Base-by-base conservation (phyloP, 2,888 invertebrate species). In the Helicoverpa assulta region DNA sequence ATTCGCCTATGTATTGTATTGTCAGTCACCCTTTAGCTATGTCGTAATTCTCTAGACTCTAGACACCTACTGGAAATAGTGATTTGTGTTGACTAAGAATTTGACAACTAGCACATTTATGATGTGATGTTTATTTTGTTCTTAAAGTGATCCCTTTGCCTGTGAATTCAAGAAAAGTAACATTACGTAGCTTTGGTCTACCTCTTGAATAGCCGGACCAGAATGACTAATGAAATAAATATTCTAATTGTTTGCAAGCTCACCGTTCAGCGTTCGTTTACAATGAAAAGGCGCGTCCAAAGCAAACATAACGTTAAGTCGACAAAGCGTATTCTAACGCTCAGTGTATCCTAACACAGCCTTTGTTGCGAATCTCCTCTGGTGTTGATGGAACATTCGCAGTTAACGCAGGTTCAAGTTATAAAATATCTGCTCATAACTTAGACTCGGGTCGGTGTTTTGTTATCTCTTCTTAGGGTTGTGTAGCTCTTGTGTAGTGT, bases 311-410 rank as follows among this genome's bases (percentile, higher is more conserved):
- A 82, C 75, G 84, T 82, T 19, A 81, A 88, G 86, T 88, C 87
- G 85, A 86, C 89, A 90, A 89, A 91, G 89, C 87, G 85, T 88
- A 85, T 87, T 90, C 88, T 89, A 89, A 89, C 86, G 88, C 86
- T 88, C 84, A 82, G 83, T 76, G 72, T 89, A 90, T 89, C 86
- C 86, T 86, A 85, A 86, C 86, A 83, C 76, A 80, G 86, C 87
- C 89, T 91, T 91, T 91, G 90, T 91, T 88, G 89, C 81, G 83
- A 80, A 86, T 85, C 86, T 87, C 76, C 85, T 85, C 84, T 87
- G 84, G 85, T 89, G 88, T 87, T 90, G 88, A 89, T 86, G 81
- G 85, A 86, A 86, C 84, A 87, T 86, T 86, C 76, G 73, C 81
- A 78, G 82, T 83, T 81, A 81, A 69, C 72, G 53, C 43, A 40